Evolutionary conservation across 2,113 vertebrate species (phyloP), one percentile per base, ranked within the genome.

Genomic region (Loxodonta africana): DNA sequence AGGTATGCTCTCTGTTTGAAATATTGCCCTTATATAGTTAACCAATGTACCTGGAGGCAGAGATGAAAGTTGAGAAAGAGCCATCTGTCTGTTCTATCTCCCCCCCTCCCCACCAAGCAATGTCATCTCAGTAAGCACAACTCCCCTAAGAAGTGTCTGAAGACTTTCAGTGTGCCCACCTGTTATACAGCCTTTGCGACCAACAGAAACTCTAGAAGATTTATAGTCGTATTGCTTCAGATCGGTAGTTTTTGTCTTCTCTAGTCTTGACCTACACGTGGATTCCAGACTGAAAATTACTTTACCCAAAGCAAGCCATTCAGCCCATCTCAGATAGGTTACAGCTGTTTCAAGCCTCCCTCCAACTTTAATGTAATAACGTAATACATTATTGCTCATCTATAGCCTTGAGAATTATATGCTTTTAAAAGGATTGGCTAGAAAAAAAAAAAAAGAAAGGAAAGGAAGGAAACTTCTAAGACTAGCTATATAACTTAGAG

Each of bases 291-390:
- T 98, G 87, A 96, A 98, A 97, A 83, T 96, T 89, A 97, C 95
- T 97, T 96, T 98, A 98, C 96, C 97, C 87, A 73, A 97, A 97
- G 96, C 96, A 97, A 98, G 97, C 73, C 73, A 90, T 97, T 97
- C 90, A 98, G 94, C 95, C 95, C 97, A 71, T 97, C 95, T 96
- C 86, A 85, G 96, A 98, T 92, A 96, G 97, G 97, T 97, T 96
- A 95, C 98, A 99, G 98, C 98, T 98, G 98, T 98, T 97, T 44
- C 97, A 97, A 90, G 91, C 98, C 87, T 97, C 96, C 96, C 98
- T 98, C 98, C 98, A 98, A 98, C 97, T 95, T 95, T 95, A 98
- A 97, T 65, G 41, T 63, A 90, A 89, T 69, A 91, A 88, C 91
- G 94, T 89, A 92, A 95, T 96, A 84, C 96, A 97, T 96, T 77